phyloP scores from a whole-genome alignment of 1,140 invertebrate genomes.

The Macrobrachium rosenbergii region DNA sequence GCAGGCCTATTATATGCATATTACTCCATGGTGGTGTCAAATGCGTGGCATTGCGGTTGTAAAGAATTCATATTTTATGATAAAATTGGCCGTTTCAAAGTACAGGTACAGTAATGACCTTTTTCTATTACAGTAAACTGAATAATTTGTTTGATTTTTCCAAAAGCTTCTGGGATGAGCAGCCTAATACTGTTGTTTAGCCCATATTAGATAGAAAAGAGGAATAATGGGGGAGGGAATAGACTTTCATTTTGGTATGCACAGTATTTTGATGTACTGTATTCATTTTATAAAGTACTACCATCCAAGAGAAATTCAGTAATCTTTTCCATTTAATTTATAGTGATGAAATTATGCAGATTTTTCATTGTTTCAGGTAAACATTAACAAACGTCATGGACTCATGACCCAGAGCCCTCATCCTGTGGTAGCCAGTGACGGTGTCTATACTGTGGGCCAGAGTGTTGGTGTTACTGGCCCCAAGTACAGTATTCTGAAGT shows the following conservation, averaged over 20 bases:
- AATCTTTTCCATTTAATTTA: too few species aligned
- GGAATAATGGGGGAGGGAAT: too few species aligned
- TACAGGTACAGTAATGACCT: not conserved
- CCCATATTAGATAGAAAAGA: too few species aligned
- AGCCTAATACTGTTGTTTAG: too few species aligned
- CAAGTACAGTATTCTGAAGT: conserved; percentile 80
- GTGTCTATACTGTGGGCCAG: conserved; percentile 85
- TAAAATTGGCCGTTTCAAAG: not conserved
- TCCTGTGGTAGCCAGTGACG: conserved; percentile 83
- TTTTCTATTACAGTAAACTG: too few species aligned
- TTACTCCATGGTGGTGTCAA: not conserved
- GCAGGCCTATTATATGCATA: not conserved
- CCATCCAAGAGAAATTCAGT: too few species aligned
- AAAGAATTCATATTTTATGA: not conserved
- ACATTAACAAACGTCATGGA: conserved; percentile 78
- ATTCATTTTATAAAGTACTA: too few species aligned
- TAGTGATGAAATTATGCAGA: too few species aligned
- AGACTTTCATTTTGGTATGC: too few species aligned
- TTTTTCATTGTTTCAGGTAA: conserved; percentile 72
- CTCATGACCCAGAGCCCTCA: conserved; percentile 88
- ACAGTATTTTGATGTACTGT: too few species aligned
- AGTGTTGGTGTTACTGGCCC: conserved; percentile 79
- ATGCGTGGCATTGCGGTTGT: not conserved
- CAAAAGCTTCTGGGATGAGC: too few species aligned
- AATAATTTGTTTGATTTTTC: too few species aligned